phyloP scores from a whole-genome alignment of 2,888 invertebrate genomes.

The Eubasilissa splendida region DNA sequence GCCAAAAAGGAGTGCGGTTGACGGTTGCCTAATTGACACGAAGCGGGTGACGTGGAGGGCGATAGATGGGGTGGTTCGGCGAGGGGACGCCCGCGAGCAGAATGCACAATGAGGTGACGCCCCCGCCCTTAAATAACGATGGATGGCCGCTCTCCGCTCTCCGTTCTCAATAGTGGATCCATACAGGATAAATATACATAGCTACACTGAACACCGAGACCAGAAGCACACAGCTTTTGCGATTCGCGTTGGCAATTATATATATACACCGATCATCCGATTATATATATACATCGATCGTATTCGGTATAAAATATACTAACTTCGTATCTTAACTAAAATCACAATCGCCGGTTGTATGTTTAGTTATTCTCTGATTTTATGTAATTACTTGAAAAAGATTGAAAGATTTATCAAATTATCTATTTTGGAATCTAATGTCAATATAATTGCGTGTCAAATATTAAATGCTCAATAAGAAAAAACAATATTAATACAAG shows the following conservation, averaged over 20 bases:
- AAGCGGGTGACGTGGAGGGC: slow-evolving; percentile 10
- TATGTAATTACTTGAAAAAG: too few relatives aligned
- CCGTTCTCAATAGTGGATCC: not conserved
- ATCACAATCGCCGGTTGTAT: too few relatives aligned
- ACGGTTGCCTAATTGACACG: slow-evolving; percentile 34
- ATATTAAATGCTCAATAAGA: too few relatives aligned
- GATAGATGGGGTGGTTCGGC: not conserved
- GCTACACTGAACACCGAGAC: not conserved
- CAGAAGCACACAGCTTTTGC: not conserved
- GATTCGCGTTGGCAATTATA: not conserved
- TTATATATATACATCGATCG: not conserved
- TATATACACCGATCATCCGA: not conserved
- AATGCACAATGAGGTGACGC: slow-evolving; percentile 48
- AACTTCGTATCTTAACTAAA: not conserved
- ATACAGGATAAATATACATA: not conserved
- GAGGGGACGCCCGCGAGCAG: slow-evolving; percentile 25
- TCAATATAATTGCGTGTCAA: too few relatives aligned
- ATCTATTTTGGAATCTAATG: too few relatives aligned
- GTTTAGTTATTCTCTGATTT: too few relatives aligned
- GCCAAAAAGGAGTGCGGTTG: slow-evolving; percentile 38
- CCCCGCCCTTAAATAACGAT: slow-evolving; percentile 22
- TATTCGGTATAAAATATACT: too few relatives aligned
- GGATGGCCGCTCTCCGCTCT: slow-evolving; percentile 2
- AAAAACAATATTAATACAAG: too few relatives aligned
- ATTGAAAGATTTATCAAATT: too few relatives aligned